A percentile compares a stretch with the other conserved stretches of the same genome.
Conservation (phyloP, 2,888 invertebrate genomes). For the Gnatocerus cornutus region DNA sequence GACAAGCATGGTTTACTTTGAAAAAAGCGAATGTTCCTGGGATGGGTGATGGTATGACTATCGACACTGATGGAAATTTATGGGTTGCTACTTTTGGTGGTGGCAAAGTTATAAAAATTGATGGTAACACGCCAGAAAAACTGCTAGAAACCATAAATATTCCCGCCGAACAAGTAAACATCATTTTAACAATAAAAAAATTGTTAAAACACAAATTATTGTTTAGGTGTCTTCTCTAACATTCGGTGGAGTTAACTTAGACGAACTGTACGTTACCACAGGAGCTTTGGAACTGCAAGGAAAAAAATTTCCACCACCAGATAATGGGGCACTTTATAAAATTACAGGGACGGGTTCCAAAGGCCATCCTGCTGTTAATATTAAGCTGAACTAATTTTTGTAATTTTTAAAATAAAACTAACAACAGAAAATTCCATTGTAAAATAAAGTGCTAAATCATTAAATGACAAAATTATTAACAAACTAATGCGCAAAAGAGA, state of each 20-base stretch:
- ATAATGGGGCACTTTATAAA: slow-evolving; percentile 22
- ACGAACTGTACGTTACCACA: slow-evolving; percentile 80
- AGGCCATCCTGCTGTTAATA: slow-evolving; percentile 17
- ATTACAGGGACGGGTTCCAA: slow-evolving; percentile 14
- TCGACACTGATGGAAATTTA: slow-evolving; percentile 30
- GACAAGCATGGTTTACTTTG: slow-evolving; percentile 75
- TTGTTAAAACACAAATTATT: neutral
- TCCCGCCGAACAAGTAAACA: slow-evolving; percentile 20
- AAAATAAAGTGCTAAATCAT: too few species aligned
- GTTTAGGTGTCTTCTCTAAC: slow-evolving; percentile 74
- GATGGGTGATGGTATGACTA: slow-evolving; percentile 31
- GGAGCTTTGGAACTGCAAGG: slow-evolving; percentile 63
- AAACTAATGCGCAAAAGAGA: too few species aligned
- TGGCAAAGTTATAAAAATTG: slow-evolving; percentile 11
- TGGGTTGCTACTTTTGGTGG: slow-evolving; percentile 33
- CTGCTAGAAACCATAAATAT: slow-evolving; percentile 17
- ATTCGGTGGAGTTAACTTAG: slow-evolving; percentile 69
- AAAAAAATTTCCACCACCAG: slow-evolving; percentile 1
- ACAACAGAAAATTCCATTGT: too few species aligned
- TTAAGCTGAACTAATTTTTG: neutral
- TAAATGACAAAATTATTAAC: too few species aligned
- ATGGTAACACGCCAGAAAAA: slow-evolving; percentile 12
- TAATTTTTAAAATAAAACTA: neutral
- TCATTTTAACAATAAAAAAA: too few species aligned
- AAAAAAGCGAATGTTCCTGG: slow-evolving; percentile 69